Percentiles rank a stretch among this genome's conserved stretches.
These are phyloP conservation scores for Drosophila baimaii DNA, from an alignment of 1,140 invertebrate genomes.

Conservation along the genomic window DNA sequence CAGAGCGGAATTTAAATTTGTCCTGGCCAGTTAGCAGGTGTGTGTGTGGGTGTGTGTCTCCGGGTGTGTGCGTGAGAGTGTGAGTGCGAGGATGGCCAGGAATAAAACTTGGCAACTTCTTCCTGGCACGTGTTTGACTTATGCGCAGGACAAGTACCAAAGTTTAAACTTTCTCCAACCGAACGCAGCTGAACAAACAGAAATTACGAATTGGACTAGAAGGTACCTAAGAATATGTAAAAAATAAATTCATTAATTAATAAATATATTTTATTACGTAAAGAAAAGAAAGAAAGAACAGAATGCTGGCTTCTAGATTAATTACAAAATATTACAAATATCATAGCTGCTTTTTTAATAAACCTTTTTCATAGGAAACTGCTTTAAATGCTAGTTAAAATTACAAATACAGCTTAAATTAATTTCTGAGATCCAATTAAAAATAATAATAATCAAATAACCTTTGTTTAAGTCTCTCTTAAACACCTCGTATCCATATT, in stretches of 20 bases:
- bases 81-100: constrained; percentile 32
- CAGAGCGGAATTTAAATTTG: constrained; percentile 66
- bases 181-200: constrained; percentile 24
- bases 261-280: too few species aligned
- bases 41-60: constrained; percentile 29
- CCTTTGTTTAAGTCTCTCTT: not conserved
- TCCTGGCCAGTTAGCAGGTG: constrained; percentile 65
- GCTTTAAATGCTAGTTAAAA: too few species aligned
- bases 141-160: constrained; percentile 65
- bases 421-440: too few species aligned
- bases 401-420: too few species aligned
- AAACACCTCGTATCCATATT: not conserved
- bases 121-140: constrained; percentile 77
- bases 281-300: too few species aligned
- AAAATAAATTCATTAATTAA: too few species aligned
- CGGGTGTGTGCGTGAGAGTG: constrained; percentile 1
- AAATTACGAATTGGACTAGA: not conserved
- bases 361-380: too few species aligned
- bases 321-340: too few species aligned
- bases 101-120: constrained; percentile 57
- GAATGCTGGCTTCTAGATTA: too few species aligned
- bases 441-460: too few species aligned
- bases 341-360: too few species aligned
- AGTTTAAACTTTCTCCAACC: constrained; percentile 71
- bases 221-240: constrained; percentile 3